Evolutionary conservation across 1,140 invertebrate species (phyloP).

Genomic region (Solenopsis invicta): DNA sequence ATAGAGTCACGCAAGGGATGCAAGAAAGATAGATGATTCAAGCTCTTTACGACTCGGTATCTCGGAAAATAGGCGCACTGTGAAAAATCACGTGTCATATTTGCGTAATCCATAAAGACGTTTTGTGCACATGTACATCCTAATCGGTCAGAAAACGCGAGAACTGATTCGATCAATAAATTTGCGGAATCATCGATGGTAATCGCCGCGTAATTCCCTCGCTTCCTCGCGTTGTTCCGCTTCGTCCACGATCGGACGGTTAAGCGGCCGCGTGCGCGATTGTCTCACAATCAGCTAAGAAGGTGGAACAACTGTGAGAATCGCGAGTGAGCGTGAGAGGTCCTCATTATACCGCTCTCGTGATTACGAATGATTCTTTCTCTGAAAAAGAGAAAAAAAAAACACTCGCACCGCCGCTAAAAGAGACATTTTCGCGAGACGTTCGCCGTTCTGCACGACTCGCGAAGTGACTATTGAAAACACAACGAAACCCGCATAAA

Average conservation of each 20-base stretch:
- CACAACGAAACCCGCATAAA: slow-evolving; percentile 1
- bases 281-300: slow-evolving; percentile 9
- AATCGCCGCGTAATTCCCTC: slow-evolving; percentile 39
- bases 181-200: slow-evolving; percentile 42
- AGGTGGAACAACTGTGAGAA: slow-evolving; percentile 46
- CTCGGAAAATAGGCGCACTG: background rate
- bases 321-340: slow-evolving; percentile 51
- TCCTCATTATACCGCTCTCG: slow-evolving; percentile 53
- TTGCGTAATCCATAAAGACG: slow-evolving; percentile 4
- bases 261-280: slow-evolving; percentile 40
- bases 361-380: slow-evolving; percentile 48
- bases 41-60: background rate
- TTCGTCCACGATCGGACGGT: slow-evolving; percentile 1
- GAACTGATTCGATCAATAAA: slow-evolving; percentile 49
- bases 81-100: background rate
- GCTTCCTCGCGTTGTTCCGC: slow-evolving; percentile 38
- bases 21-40: background rate
- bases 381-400: too few relatives aligned
- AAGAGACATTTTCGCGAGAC: background rate
- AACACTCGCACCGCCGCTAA: background rate
- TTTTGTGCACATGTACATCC: background rate
- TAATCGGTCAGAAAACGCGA: slow-evolving; percentile 38
- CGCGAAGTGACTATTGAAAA: background rate
- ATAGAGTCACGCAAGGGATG: background rate
- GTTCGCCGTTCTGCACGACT: background rate